A percentile compares a stretch with the other conserved stretches of the same genome.
These are phyloP conservation scores for Hermatobates lingyangjiaoensis DNA, from an alignment of 1,140 invertebrate genomes.

Conservation along the genomic window DNA sequence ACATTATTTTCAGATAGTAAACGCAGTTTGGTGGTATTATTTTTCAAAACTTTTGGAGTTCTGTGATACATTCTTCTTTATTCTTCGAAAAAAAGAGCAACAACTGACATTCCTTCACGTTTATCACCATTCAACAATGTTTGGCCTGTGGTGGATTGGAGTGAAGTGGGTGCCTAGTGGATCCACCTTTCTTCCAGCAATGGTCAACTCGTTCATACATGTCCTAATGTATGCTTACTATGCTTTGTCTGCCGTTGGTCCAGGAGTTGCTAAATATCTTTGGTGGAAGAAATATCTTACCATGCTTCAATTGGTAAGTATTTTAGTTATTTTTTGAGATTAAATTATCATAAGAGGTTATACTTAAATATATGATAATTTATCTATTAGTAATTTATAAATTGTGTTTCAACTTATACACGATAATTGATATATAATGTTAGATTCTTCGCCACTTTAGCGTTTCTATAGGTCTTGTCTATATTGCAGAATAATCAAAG, in stretches of 20 bases:
- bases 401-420: too few species aligned
- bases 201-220: slow-evolving; percentile 76
- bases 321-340: neutral
- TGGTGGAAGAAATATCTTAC: slow-evolving; percentile 95
- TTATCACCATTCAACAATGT: slow-evolving; percentile 86
- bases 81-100: slow-evolving; percentile 67
- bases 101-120: slow-evolving; percentile 79
- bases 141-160: slow-evolving; percentile 85
- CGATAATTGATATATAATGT: too few species aligned
- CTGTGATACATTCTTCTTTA: slow-evolving; percentile 81
- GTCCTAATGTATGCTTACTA: slow-evolving; percentile 91
- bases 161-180: slow-evolving; percentile 93
- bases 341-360: too few species aligned
- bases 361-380: too few species aligned
- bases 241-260: slow-evolving; percentile 62
- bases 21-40: slow-evolving; percentile 93
- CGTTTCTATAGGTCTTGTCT: too few species aligned
- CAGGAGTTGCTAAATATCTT: slow-evolving; percentile 52
- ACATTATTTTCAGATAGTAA: slow-evolving; percentile 58
- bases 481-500: too few species aligned
- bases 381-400: too few species aligned
- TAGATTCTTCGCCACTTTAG: too few species aligned
- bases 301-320: slow-evolving; percentile 44
- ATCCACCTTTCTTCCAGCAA: slow-evolving; percentile 65
- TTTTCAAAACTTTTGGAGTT: slow-evolving; percentile 88